Conservation (phyloP, 2,113 vertebrate genomes). For the Psittacula cyanocephala region DNA sequence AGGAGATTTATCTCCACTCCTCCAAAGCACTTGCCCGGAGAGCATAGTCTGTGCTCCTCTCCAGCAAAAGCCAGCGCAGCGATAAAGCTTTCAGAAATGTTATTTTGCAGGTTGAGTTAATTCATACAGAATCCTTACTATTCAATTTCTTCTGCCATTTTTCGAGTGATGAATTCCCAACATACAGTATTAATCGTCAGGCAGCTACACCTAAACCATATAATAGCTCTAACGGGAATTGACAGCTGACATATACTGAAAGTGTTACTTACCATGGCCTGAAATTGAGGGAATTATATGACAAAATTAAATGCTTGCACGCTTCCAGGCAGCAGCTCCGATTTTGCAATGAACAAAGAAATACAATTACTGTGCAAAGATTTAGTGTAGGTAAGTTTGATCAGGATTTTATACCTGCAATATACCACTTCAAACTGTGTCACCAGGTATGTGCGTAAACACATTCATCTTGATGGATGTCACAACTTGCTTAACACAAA, state of each 20-base stretch:
- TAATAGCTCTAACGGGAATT: neutral
- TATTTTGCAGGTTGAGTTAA: neutral
- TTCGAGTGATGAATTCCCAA: neutral
- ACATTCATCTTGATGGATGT: neutral
- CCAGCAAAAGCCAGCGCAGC: neutral
- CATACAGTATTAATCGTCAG: neutral
- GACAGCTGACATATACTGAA: neutral
- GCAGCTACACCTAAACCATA: neutral
- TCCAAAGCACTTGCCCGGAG: neutral
- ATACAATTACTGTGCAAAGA: neutral
- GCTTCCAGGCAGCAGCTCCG: neutral
- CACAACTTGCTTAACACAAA: neutral
- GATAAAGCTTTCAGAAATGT: neutral
- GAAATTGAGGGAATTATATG: constrained; percentile 37
- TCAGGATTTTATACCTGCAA: neutral
- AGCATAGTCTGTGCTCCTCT: neutral
- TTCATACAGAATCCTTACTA: neutral
- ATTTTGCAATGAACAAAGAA: neutral
- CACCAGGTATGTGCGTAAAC: neutral
- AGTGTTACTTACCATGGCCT: constrained; percentile 9
- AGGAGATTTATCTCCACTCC: neutral
- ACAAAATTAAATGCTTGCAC: constrained; percentile 25
- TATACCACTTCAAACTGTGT: neutral
- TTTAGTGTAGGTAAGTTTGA: neutral
- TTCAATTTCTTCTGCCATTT: constrained; percentile 26